A percentile compares a stretch with the other conserved stretches of the same genome.
phyloP scores from a whole-genome alignment of 2,888 invertebrate species.

The Pristionchus fissidentatus region DNA sequence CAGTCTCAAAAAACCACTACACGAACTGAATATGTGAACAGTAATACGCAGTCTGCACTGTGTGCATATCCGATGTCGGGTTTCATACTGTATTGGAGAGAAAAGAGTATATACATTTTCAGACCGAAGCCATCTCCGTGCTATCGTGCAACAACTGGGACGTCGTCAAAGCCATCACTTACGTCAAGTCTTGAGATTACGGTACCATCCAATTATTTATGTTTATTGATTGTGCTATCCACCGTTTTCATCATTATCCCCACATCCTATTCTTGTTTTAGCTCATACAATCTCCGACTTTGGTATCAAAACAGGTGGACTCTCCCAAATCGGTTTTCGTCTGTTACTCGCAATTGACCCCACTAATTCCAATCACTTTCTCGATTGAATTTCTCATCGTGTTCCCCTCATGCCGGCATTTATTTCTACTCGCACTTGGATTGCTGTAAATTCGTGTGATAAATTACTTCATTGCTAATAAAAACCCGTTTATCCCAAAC shows the following conservation, averaged over 20 bases:
- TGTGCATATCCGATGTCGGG: not conserved
- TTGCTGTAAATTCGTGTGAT: too few relatives aligned
- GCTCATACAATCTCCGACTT: too few relatives aligned
- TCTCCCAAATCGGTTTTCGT: too few relatives aligned
- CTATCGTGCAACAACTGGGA: slow-evolving; percentile 57
- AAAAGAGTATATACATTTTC: slow-evolving; percentile 24
- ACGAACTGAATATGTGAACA: too few relatives aligned
- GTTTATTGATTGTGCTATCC: not conserved
- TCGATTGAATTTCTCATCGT: too few relatives aligned
- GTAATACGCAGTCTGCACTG: not conserved
- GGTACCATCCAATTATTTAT: not conserved
- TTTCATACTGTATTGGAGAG: not conserved
- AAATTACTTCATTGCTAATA: too few relatives aligned
- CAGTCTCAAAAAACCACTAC: too few relatives aligned
- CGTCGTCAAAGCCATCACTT: slow-evolving; percentile 53
- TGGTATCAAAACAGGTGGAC: too few relatives aligned
- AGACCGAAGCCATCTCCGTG: slow-evolving; percentile 56
- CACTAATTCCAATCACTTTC: too few relatives aligned
- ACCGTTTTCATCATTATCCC: not conserved
- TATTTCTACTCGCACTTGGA: too few relatives aligned
- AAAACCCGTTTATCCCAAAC: slow-evolving; percentile 34
- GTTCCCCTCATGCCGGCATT: too few relatives aligned
- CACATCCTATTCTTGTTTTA: not conserved
- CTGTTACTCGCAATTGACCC: too few relatives aligned
- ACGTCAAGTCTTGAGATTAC: slow-evolving; percentile 45